phyloP scores from a whole-genome alignment of 2,888 invertebrate species.

The Ypsolopha scabrella region DNA sequence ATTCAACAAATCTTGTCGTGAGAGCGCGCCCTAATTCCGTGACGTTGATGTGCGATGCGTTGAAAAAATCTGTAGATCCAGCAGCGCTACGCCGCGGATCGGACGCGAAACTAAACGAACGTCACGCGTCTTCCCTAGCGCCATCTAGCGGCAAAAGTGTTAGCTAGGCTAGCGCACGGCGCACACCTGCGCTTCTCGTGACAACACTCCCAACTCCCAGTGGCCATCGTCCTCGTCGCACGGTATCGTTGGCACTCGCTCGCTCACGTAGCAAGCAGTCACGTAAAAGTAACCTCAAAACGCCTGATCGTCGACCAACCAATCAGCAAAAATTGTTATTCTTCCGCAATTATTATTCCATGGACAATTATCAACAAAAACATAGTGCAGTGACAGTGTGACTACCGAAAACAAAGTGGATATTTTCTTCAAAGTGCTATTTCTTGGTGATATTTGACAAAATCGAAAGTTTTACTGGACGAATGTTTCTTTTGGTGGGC shows the following conservation, averaged over 20 bases:
- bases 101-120: conserved; percentile 57
- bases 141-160: conserved; percentile 44
- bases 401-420: not conserved
- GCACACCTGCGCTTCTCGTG: conserved; percentile 39
- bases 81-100: conserved; percentile 60
- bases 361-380: conserved; percentile 18
- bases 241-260: conserved; percentile 33
- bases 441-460: conserved; percentile 42
- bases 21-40: conserved; percentile 32
- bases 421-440: conserved; percentile 32
- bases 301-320: conserved; percentile 39
- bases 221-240: conserved; percentile 35
- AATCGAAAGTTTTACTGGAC: conserved; percentile 59
- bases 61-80: conserved; percentile 64
- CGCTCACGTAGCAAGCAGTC: conserved; percentile 26
- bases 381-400: conserved; percentile 21
- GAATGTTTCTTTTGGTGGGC: conserved; percentile 64
- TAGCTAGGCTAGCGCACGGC: conserved; percentile 15
- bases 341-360: conserved; percentile 9
- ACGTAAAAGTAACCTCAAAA: conserved; percentile 68
- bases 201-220: conserved; percentile 21
- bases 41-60: conserved; percentile 50
- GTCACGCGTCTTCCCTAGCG: conserved; percentile 39
- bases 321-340: conserved; percentile 44
- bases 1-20: not conserved